Base-by-base conservation (phyloP, 2,113 vertebrate species). In the Corythornis cristatus region DNA sequence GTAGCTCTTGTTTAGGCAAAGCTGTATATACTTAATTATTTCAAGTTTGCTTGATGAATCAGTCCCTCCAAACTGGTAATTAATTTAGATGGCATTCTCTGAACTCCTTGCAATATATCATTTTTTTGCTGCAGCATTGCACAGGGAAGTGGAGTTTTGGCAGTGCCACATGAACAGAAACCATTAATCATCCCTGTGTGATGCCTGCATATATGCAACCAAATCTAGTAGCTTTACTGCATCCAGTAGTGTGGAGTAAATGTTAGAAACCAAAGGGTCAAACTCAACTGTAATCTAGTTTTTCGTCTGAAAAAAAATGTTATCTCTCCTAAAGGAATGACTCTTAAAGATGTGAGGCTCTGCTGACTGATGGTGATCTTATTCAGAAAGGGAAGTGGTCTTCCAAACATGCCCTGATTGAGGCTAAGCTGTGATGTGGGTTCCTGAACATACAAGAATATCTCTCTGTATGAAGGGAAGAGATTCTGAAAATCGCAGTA, bases 41-140 rank as follows among this genome's bases (percentile, higher is more conserved):
- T 95, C 94, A 94, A 83, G 33, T 81, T 96, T 95, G 83, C 95
- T 95, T 93, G 83, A 96, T 97, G 87, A 97, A 96, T 97, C 95
- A 94, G 87, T 94, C 94, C 79, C 86, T 97, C 83, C 86, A 93
- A 92, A 95, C 76, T 76, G 64, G 92, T 97, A 97, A 97, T 98
- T 97, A 97, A 96, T 97, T 96, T 97, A 96, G 93, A 97, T 96
- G 93, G 88, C 77, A 91, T 96, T 93, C 91, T 96, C 93, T 97
- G 97, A 97, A 95, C 96, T 96, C 70, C 45, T 74, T 65, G 71
- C 74, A 78, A 78, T 91, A 78, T 73, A 93, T 90, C 78, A 84
- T 95, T 73, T 92, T 96, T 96, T 83, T 84, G 62, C 88, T 95
- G 76, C 65, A 93, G 74, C 28, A 22, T 74, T 93, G 94, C 89